Evolutionary conservation across 2,113 vertebrate species (phyloP).

Genomic region (Calonectris borealis): DNA sequence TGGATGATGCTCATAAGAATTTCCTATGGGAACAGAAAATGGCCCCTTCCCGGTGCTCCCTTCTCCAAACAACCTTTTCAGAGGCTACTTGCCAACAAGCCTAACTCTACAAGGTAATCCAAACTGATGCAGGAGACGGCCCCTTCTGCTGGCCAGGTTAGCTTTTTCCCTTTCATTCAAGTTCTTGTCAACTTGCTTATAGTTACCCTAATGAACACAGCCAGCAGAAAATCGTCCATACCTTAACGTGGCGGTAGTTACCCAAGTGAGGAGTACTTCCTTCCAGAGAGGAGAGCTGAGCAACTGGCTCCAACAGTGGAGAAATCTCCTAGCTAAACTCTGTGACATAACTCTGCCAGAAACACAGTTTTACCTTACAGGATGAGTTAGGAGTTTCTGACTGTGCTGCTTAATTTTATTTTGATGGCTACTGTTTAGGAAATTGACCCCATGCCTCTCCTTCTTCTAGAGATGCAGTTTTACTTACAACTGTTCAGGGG

Average conservation of each 20-base stretch:
- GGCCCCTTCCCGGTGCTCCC: rapidly evolving
- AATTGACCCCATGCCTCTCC: not conserved
- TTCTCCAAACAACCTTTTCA: not conserved
- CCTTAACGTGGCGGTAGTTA: rapidly evolving
- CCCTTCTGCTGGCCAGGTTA: not conserved
- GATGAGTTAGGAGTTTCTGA: not conserved
- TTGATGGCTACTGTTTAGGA: not conserved
- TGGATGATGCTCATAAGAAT: not conserved
- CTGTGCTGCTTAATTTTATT: not conserved
- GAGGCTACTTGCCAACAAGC: not conserved
- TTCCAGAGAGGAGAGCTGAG: not conserved
- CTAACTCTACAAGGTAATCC: not conserved
- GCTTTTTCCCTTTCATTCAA: not conserved
- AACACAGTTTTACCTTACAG: not conserved
- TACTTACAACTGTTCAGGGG: not conserved
- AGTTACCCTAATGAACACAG: not conserved
- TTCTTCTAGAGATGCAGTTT: not conserved
- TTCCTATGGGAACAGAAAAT: not conserved
- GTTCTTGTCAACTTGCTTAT: not conserved
- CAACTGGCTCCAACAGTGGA: not conserved
- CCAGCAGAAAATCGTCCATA: not conserved
- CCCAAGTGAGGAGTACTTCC: not conserved
- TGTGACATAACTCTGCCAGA: not conserved
- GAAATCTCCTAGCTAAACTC: not conserved
- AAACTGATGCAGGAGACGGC: not conserved